Evolutionary conservation across 2,888 invertebrate genomes (phyloP).

Genomic region (Steromphala cineraria): DNA sequence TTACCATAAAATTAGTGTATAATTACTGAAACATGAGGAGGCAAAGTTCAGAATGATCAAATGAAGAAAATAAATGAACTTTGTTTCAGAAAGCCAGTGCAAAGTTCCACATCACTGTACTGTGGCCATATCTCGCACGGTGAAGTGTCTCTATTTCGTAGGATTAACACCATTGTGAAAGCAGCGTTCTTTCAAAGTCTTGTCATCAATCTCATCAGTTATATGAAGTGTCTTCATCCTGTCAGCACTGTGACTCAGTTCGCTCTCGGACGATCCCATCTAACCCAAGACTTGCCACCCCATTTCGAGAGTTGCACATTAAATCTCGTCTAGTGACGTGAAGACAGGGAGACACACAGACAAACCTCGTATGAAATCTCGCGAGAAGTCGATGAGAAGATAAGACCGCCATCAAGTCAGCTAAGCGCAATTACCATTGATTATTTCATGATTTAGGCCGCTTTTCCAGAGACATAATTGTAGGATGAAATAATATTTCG

Average conservation of each 20-base stretch:
- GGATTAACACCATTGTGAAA: too few relatives aligned
- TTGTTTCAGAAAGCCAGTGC: too few relatives aligned
- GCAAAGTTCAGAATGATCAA: too few relatives aligned
- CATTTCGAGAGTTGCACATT: not conserved
- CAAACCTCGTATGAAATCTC: not conserved
- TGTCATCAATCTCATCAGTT: too few relatives aligned
- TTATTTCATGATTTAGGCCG: slow-evolving; percentile 15
- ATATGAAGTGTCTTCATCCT: not conserved
- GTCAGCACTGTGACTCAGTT: not conserved
- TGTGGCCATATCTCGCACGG: too few relatives aligned
- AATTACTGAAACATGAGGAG: too few relatives aligned
- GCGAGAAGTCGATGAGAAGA: slow-evolving; percentile 17
- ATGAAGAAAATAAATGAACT: too few relatives aligned
- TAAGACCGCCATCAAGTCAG: slow-evolving; percentile 10
- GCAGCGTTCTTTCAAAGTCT: too few relatives aligned
- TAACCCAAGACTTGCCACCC: not conserved
- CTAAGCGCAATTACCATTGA: slow-evolving; percentile 9
- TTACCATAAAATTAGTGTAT: too few relatives aligned
- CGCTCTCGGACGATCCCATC: not conserved
- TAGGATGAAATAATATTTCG: slow-evolving; percentile 9
- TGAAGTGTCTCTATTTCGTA: too few relatives aligned
- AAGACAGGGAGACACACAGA: not conserved
- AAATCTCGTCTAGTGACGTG: not conserved
- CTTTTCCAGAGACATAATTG: slow-evolving; percentile 10
- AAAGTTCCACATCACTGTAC: too few relatives aligned